Base-by-base conservation (phyloP, 2,113 vertebrate genomes). In the Mesoclemmys tuberculata region DNA sequence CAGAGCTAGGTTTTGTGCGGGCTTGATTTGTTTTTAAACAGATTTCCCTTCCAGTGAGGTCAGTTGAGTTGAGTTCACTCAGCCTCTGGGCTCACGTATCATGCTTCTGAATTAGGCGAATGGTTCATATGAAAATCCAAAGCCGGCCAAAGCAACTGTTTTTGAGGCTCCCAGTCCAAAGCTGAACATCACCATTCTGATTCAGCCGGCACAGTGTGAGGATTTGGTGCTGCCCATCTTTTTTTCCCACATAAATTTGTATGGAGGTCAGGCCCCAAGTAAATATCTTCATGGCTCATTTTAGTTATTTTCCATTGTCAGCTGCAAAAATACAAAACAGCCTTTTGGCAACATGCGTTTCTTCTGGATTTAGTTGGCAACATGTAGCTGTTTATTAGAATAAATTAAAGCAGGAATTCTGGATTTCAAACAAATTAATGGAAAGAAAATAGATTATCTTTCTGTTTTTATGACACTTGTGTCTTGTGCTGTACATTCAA, bases 331-430 rank as follows among this genome's bases (percentile, higher is more conserved):
- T 85, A 64, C 46, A n/a, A 55, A 88, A 82, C 26, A 46, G 48
- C 95, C 83, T 92, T 87, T 92, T 90, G 55, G 75, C 84, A 29
- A 78, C 78, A 81, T 2, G 10, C 3, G 1, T 80, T 96, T 94
- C 80, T 93, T 90, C 84, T 94, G 81, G 84, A 56, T 93, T 93
- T 87, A 81, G 87, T 55, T 90, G 64, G 44, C 49, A 55, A 55
- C 92, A 92, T 89, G 89, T 88, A 54, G 85, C 61, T 84, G 6
- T 92, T 96, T 87, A 24, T 78, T 92, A 79, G 79, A 93, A 90
- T 26, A 80, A 87, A 38, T 87, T 88, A 74, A 91, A 58, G 71
- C 49, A 93, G 80, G 80, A 93, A 61, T 26, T 78, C 29, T 93
- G 55, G 13, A 38, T 46, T 49, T 88, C 35, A n/a, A 29, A n/a